phyloP scores from a whole-genome alignment of 2,888 invertebrate species.

The Uropetala carovei region DNA sequence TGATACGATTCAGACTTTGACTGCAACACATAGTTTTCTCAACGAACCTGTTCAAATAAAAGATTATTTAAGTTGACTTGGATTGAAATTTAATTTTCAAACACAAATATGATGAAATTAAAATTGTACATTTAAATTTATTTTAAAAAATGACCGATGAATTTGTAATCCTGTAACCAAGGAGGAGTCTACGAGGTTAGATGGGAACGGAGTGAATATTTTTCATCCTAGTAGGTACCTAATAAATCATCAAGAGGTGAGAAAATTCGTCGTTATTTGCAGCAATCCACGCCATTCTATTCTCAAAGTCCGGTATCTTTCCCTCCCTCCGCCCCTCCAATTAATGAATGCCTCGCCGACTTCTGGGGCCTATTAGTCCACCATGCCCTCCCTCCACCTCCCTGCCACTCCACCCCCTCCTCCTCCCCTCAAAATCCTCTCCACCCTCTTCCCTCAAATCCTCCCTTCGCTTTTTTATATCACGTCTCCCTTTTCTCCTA shows the following conservation, averaged over 20 bases:
- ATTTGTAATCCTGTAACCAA: neutral
- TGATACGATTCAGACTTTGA: too few relatives aligned
- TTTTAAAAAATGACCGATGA: neutral
- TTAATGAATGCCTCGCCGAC: constrained; percentile 42
- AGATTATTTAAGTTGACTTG: too few relatives aligned
- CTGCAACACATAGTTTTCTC: too few relatives aligned
- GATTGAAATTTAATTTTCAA: too few relatives aligned
- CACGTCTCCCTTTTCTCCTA: neutral
- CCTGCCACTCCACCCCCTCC: neutral
- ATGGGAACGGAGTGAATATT: too few relatives aligned
- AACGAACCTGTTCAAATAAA: too few relatives aligned
- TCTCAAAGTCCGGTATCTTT: neutral
- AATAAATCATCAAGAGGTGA: neutral
- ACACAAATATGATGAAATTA: too few relatives aligned
- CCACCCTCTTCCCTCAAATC: too few relatives aligned
- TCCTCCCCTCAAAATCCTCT: too few relatives aligned
- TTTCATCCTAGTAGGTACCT: too few relatives aligned
- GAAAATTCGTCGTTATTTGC: neutral
- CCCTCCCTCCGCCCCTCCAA: neutral
- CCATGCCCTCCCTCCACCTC: neutral
- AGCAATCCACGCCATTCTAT: neutral
- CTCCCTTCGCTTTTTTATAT: neutral
- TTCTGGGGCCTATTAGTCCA: neutral
- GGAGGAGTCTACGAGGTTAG: too few relatives aligned
- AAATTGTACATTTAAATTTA: too few relatives aligned